Base-by-base conservation (phyloP, 2,797 vertebrate genomes). In the Enoplosus armatus region DNA sequence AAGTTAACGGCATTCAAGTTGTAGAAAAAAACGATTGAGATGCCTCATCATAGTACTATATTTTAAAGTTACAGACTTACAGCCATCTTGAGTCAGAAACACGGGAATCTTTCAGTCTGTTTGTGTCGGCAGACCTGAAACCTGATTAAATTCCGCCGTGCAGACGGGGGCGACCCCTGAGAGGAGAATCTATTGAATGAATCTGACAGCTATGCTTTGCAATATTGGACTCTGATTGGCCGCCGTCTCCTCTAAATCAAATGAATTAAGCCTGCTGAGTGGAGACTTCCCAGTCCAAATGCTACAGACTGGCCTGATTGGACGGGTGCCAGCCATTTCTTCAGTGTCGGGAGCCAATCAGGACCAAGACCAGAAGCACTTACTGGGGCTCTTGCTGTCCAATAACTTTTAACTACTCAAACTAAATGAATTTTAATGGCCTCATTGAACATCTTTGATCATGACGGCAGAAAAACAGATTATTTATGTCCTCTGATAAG, bases 201-300 rank as follows among this genome's bases (percentile, higher is more conserved):
- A n/a, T 48, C 6, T 29, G 35, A 55, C 51, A 29, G 35, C 18
- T 20, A 0, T 39, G 14, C 6, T 59, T 41, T 27, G 11, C 37
- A 24, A 0, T 60, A 5, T 4, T 20, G 11, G 27, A 1, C 10
- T 74, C 41, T 59, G 61, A 60, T 59, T 45, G 47, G 26, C 41
- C 10, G 1, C 22, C 26, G 10, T 29, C 26, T 50, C 33, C 18
- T 58, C 53, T 37, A 54, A 65, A 26, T 55, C 37, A 6, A 39
- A 78, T 31, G 1, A 41, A 35, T 18, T 16, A 4, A 53, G 55
- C 71, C 75, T 72, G 70, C 75, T 58, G 72, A 68, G 77, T 20
- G 39, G 22, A 50, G 60, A 69, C 63, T 18, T 48, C 68, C 56
- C 27, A 14, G 43, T 50, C 55, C 43, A n/a, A 51, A 65, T 55